Base-by-base conservation (phyloP, 2,113 vertebrate species). In the Pseudonaja textilis region DNA sequence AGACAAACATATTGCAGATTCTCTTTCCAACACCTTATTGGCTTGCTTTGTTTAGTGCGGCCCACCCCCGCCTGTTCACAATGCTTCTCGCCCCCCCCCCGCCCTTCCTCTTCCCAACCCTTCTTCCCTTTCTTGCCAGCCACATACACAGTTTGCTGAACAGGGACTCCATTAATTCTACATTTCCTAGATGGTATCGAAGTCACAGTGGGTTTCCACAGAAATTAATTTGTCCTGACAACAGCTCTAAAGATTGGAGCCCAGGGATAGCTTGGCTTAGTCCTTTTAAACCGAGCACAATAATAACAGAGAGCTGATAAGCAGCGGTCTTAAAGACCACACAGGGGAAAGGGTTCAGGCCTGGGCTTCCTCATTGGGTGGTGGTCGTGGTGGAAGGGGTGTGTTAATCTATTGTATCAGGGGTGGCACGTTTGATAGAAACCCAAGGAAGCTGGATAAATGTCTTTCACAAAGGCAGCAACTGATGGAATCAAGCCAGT, bases 161-260 rank as follows among this genome's bases (percentile, higher is more conserved):
- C 96, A 96, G 95, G 94, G 94, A 97, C 96, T 97, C 97, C 94
- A 97, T 97, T 98, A 98, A 98, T 98, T 95, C 96, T 97, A 93
- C 93, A 96, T 97, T 98, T 98, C 96, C 95, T 97, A 96, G 97
- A 97, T 97, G 95, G 95, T 98, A 98, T 98, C 95, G 94, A 94
- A 97, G 96, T 95, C 95, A 97, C 96, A 97, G 96, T 95, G 95
- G 96, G 95, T 96, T 98, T 97, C 97, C 96, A 97, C 93, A 97
- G 96, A 98, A 98, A 98, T 98, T 98, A 98, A 98, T 98, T 98
- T 98, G 95, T 98, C 96, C 96, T 98, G 96, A 98, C 97, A 98
- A 97, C 96, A 96, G 95, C 96, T 95, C 95, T 97, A 97, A 97
- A 98, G 96, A 97, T 97, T 98, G 96, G 96, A 98, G 97, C 97